Percentiles rank a stretch among this genome's conserved stretches.
phyloP scores from a whole-genome alignment of 2,888 invertebrate genomes.

The Bugula neritina region DNA sequence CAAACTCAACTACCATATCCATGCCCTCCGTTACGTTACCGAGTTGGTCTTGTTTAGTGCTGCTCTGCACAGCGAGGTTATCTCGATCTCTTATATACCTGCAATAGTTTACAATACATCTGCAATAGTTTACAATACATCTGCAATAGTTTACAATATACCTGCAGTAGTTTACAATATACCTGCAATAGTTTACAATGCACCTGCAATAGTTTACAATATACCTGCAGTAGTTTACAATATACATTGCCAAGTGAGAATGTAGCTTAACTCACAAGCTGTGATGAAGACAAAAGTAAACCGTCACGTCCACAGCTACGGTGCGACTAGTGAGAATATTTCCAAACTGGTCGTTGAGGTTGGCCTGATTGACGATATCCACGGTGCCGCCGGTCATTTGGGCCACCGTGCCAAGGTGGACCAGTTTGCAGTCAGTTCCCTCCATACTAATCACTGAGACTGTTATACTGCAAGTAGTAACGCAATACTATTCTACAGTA shows the following conservation, averaged over 20 bases:
- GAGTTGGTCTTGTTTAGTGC: neutral
- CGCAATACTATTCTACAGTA: too few relatives aligned
- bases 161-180: too few relatives aligned
- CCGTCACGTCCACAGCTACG: constrained; percentile 47
- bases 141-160: too few relatives aligned
- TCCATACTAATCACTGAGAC: constrained; percentile 48
- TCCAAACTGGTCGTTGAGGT: constrained; percentile 43
- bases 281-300: constrained; percentile 45
- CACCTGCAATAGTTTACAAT: too few relatives aligned
- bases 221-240: too few relatives aligned
- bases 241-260: too few relatives aligned
- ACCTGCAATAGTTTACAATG: too few relatives aligned
- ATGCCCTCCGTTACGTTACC: constrained; percentile 44
- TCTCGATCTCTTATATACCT: neutral
- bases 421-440: constrained; percentile 48
- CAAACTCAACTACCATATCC: constrained; percentile 47
- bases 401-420: constrained; percentile 46
- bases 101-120: too few relatives aligned
- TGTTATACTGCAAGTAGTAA: constrained; percentile 41
- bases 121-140: too few relatives aligned
- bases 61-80: neutral
- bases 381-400: constrained; percentile 49
- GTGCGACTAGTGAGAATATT: constrained; percentile 46
- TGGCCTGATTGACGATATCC: constrained; percentile 14
- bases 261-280: constrained; percentile 46